phyloP scores from a whole-genome alignment of 2,888 invertebrate species.

The Ferdinandea cuprea region DNA sequence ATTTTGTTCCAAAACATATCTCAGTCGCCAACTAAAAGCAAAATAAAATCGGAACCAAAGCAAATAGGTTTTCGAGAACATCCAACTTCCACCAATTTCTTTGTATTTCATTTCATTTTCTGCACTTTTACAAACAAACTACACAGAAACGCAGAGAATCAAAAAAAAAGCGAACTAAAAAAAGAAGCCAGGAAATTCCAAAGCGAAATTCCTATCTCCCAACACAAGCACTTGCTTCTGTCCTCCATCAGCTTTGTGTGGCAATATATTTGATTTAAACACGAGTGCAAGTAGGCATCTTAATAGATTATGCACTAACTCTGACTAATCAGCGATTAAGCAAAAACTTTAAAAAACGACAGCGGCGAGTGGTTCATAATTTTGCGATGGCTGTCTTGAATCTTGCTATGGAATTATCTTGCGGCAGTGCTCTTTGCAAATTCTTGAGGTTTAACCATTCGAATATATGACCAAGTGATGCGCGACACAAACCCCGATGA shows the following conservation, averaged over 20 bases:
- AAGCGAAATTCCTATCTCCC: conserved; percentile 22
- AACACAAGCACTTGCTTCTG: neutral
- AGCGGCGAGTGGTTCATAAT: conserved; percentile 19
- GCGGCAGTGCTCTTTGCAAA: neutral
- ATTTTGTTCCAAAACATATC: conserved; percentile 4
- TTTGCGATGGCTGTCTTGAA: conserved; percentile 9
- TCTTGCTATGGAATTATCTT: conserved; percentile 1
- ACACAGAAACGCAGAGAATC: neutral
- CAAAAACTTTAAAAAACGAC: conserved; percentile 9
- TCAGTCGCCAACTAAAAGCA: conserved; percentile 1
- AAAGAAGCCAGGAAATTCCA: conserved; percentile 27
- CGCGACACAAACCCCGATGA: conserved; percentile 23
- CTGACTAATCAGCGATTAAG: conserved; percentile 38
- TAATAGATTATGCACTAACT: conserved; percentile 15
- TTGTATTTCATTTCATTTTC: neutral
- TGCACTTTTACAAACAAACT: neutral
- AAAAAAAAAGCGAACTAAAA: neutral
- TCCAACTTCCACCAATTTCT: conserved; percentile 20
- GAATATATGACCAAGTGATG: conserved; percentile 15
- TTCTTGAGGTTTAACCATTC: conserved; percentile 7
- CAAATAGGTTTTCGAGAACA: conserved; percentile 16
- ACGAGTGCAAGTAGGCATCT: neutral
- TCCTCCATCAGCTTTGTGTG: conserved; percentile 10
- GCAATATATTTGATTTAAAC: conserved; percentile 3
- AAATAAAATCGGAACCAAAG: conserved; percentile 8